phyloP scores from a whole-genome alignment of 2,797 vertebrate species.

The Alosa sapidissima region DNA sequence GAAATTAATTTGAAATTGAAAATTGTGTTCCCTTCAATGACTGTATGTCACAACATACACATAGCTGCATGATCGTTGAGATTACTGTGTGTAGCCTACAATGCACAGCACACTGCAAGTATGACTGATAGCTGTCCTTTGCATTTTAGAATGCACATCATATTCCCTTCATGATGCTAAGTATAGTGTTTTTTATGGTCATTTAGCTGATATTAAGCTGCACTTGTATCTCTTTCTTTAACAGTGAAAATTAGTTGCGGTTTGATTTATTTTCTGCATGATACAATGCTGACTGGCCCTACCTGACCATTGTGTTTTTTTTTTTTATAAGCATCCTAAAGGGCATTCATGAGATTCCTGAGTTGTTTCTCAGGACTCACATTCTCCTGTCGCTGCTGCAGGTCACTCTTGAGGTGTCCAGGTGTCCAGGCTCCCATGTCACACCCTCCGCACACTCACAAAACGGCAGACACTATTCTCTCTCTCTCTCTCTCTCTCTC shows the following conservation, averaged over 20 bases:
- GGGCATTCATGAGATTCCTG: not conserved
- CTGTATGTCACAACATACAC: too few relatives aligned
- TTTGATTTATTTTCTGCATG: not conserved
- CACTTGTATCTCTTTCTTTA: too few relatives aligned
- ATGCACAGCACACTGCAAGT: too few relatives aligned
- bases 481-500: not conserved
- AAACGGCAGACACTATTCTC: not conserved
- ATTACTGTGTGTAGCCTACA: too few relatives aligned
- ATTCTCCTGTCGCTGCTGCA: not conserved
- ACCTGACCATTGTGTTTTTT: not conserved
- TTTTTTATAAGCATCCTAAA: not conserved
- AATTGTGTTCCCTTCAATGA: too few relatives aligned
- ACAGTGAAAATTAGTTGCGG: too few relatives aligned
- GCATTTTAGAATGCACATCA: not conserved
- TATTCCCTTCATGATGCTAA: not conserved
- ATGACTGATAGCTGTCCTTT: too few relatives aligned
- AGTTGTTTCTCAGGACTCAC: not conserved
- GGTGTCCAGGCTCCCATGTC: not conserved
- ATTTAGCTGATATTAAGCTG: too few relatives aligned
- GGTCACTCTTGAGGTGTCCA: not conserved
- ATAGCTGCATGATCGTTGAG: too few relatives aligned
- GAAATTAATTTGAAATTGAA: too few relatives aligned
- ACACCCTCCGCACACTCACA: not conserved
- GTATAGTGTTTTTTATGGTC: not conserved
- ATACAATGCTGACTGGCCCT: not conserved